Evolutionary conservation across 2,888 invertebrate genomes (phyloP).

Genomic region (Drosophila tripunctata): DNA sequence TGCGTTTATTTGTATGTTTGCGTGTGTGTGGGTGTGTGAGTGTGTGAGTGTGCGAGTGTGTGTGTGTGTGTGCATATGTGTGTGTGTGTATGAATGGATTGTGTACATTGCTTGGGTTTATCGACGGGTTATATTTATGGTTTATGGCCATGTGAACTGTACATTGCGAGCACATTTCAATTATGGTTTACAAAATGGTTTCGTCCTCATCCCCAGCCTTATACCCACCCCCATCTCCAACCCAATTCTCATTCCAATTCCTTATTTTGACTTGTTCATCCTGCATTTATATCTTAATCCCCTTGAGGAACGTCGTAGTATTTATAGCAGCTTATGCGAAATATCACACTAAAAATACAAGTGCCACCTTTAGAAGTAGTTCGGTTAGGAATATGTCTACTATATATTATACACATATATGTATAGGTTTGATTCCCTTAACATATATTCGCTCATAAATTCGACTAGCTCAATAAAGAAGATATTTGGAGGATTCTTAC

Average conservation of each 20-base stretch:
- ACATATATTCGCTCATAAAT: too few relatives aligned
- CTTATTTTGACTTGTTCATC: not conserved
- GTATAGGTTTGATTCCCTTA: too few relatives aligned
- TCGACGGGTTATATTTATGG: slow-evolving; percentile 30
- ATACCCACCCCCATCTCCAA: not conserved
- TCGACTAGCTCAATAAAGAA: too few relatives aligned
- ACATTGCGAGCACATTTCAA: slow-evolving; percentile 38
- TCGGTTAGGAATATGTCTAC: too few relatives aligned
- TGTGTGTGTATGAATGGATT: slow-evolving; percentile 26
- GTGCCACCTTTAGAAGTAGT: not conserved
- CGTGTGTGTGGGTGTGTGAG: not conserved
- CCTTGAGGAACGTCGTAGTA: not conserved
- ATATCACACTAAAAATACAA: not conserved
- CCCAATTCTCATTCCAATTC: not conserved
- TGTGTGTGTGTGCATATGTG: slow-evolving; percentile 4
- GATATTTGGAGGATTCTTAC: too few relatives aligned
- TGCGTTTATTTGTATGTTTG: slow-evolving; percentile 5
- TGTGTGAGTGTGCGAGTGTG: slow-evolving; percentile 4
- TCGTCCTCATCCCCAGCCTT: not conserved
- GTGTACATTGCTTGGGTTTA: slow-evolving; percentile 26
- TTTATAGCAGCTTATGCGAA: not conserved
- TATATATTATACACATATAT: too few relatives aligned
- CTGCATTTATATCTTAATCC: slow-evolving; percentile 1
- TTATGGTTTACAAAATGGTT: slow-evolving; percentile 21
- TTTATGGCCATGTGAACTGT: slow-evolving; percentile 32